A percentile compares a stretch with the other conserved stretches of the same genome.
Evolutionary conservation across 2,113 vertebrate species (phyloP).

Genomic region (Triplophysa rosa): DNA sequence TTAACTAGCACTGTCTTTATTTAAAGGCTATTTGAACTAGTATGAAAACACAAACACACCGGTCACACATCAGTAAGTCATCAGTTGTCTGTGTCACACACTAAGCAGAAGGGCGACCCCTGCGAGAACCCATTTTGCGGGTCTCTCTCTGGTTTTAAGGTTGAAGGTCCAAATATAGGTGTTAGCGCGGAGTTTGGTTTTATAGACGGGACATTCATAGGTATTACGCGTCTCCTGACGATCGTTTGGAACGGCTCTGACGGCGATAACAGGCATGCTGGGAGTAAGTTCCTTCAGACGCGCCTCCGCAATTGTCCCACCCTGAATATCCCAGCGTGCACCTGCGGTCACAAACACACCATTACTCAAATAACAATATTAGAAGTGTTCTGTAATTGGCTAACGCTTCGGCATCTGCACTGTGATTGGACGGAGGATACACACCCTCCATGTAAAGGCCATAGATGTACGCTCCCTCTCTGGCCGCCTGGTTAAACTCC

Average conservation of each 20-base stretch:
- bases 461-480: conserved; percentile 71
- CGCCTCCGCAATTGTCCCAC: conserved; percentile 69
- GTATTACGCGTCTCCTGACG: conserved; percentile 77
- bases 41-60: background rate
- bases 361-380: background rate
- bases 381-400: background rate
- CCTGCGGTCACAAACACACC: conserved; percentile 59
- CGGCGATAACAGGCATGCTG: conserved; percentile 73
- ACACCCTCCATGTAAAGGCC: conserved; percentile 75
- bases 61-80: background rate
- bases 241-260: conserved; percentile 71
- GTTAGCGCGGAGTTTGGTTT: conserved; percentile 73
- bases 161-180: conserved; percentile 74
- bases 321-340: conserved; percentile 75
- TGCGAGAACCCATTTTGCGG: conserved; percentile 73
- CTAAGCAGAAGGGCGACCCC: conserved; percentile 77
- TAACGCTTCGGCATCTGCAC: background rate
- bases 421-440: background rate
- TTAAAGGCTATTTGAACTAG: no score
- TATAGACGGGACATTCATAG: conserved; percentile 77
- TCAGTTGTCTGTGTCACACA: conserved; percentile 59
- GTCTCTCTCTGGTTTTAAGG: conserved; percentile 74
- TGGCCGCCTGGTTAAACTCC: conserved; percentile 76
- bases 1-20: no score
- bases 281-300: conserved; percentile 72